A percentile compares a stretch with the other conserved stretches of the same genome.
phyloP scores from a whole-genome alignment of 2,888 invertebrate genomes.

The Stenchaetothrips biformis region DNA sequence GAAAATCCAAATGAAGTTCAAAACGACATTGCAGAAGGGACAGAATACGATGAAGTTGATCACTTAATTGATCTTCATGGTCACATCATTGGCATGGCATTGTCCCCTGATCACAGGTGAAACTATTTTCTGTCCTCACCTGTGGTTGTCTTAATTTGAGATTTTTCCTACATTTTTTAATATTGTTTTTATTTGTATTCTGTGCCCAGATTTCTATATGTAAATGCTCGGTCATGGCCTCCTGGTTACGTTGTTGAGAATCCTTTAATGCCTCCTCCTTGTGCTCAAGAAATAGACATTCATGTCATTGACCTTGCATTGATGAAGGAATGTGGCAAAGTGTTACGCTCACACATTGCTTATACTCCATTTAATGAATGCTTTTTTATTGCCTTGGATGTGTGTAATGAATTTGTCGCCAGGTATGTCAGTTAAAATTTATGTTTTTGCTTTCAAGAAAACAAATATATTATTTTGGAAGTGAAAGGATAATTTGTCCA shows the following conservation, averaged over 20 bases:
- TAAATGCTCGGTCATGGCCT: conserved; percentile 80
- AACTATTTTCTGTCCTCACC: conserved; percentile 26
- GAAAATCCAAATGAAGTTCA: conserved; percentile 1
- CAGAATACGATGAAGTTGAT: conserved; percentile 65
- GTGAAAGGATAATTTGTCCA: background rate
- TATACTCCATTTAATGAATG: conserved; percentile 81
- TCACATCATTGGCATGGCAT: conserved; percentile 80
- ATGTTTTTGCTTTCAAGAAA: conserved; percentile 8
- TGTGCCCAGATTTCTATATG: conserved; percentile 63
- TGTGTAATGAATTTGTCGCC: conserved; percentile 74
- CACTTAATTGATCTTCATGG: conserved; percentile 77
- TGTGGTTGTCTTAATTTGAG: background rate
- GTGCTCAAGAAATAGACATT: conserved; percentile 81
- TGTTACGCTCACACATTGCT: conserved; percentile 72
- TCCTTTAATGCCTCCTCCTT: conserved; percentile 74
- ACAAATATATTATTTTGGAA: background rate
- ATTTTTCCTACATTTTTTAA: background rate
- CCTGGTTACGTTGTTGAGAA: conserved; percentile 66
- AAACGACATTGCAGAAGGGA: background rate
- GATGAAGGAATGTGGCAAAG: conserved; percentile 68
- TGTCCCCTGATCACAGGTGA: conserved; percentile 74
- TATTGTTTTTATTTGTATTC: background rate
- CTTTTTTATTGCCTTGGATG: conserved; percentile 80
- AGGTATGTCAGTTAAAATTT: conserved; percentile 52
- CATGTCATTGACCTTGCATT: conserved; percentile 78